Conservation (phyloP, 2,888 invertebrate species). For the Harpalus rufipes region DNA sequence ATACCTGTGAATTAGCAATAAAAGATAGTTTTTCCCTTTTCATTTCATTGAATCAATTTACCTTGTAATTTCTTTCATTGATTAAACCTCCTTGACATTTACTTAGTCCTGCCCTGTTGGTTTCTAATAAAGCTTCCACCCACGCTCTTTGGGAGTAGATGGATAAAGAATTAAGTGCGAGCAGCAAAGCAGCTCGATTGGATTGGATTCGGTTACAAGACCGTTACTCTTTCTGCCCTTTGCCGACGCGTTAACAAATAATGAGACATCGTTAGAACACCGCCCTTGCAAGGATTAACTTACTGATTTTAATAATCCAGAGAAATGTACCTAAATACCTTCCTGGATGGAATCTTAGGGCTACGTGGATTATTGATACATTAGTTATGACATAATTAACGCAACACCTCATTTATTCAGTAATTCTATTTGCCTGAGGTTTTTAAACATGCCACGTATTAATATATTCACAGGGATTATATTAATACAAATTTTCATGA, state of each 20-base stretch:
- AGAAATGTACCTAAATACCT: background rate
- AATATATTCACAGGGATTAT: background rate
- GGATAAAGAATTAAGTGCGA: constrained; percentile 15
- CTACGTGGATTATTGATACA: constrained; percentile 17
- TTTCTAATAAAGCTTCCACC: background rate
- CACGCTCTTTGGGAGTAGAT: background rate
- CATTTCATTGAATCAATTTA: no score
- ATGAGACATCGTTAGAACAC: constrained; percentile 36
- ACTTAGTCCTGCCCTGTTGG: background rate
- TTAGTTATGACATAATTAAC: constrained; percentile 35
- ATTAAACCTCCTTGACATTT: no score
- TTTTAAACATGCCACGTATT: background rate
- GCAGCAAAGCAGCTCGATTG: background rate
- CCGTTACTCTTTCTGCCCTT: background rate
- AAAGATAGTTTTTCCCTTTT: no score
- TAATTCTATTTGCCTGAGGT: constrained; percentile 10
- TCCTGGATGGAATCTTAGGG: background rate
- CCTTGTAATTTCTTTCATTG: no score
- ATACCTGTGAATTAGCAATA: no score
- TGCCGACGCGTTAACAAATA: constrained; percentile 34
- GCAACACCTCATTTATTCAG: background rate
- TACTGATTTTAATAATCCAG: constrained; percentile 34
- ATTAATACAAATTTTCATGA: no score
- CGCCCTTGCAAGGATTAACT: constrained; percentile 22
- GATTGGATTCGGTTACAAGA: constrained; percentile 1